phyloP scores from a whole-genome alignment of 2,797 vertebrate species.

The Myoxocephalus aenaeus region DNA sequence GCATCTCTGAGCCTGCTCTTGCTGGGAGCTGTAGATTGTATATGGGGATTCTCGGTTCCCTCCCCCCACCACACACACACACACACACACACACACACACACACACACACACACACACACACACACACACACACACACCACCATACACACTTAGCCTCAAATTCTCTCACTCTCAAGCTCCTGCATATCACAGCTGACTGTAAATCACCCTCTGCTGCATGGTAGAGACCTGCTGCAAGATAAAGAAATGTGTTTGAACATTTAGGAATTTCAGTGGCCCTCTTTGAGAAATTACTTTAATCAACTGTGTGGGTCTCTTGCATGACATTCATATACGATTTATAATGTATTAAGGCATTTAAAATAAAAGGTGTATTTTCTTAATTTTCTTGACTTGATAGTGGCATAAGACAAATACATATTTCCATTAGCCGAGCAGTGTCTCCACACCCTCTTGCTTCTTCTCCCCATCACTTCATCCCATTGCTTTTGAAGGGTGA shows the following conservation, averaged over 20 bases:
- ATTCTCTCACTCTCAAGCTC: conserved; percentile 59
- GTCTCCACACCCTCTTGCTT: conserved; percentile 17
- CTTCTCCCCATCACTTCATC: conserved; percentile 35
- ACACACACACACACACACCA: conserved; percentile 14
- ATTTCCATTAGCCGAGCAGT: neutral
- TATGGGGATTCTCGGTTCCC: conserved; percentile 60
- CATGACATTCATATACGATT: neutral
- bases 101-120: conserved; percentile 24
- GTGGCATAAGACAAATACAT: neutral
- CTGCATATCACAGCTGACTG: conserved; percentile 70
- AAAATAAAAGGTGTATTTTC: neutral
- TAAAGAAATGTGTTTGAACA: conserved; percentile 19
- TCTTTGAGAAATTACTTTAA: neutral
- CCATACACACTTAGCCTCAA: conserved; percentile 45
- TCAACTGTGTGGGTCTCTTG: neutral
- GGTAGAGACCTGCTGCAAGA: conserved; percentile 51
- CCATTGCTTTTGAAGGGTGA: conserved; percentile 55
- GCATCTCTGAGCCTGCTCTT: conserved; percentile 45
- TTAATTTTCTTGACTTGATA: neutral
- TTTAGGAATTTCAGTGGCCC: neutral
- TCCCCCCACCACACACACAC: conserved; percentile 29
- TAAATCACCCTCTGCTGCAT: conserved; percentile 49
- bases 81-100: conserved; percentile 21
- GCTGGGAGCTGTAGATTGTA: conserved; percentile 57
- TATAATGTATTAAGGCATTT: neutral